phyloP scores from a whole-genome alignment of 2,888 invertebrate species.

The Leptopilina drosophilae region DNA sequence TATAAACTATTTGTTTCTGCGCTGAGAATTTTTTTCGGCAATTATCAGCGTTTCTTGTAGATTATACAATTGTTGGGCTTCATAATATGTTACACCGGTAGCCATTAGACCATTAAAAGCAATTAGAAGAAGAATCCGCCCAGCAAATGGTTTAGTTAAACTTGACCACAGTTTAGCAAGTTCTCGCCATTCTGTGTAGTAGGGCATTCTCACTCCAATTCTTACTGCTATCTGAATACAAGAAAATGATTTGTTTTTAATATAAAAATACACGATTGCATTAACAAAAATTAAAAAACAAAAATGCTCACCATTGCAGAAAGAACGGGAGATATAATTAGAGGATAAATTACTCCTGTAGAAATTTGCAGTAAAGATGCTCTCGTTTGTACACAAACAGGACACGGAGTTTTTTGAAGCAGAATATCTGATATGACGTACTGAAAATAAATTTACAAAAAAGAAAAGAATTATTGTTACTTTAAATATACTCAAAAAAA shows the following conservation, averaged over 20 bases:
- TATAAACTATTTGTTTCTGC: not conserved
- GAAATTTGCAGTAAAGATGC: conserved; percentile 80
- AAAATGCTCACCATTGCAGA: conserved; percentile 80
- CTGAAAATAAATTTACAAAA: conserved; percentile 72
- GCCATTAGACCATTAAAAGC: conserved; percentile 79
- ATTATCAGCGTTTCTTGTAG: conserved; percentile 29
- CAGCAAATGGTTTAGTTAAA: conserved; percentile 79
- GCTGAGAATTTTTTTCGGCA: not conserved
- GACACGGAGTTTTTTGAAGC: conserved; percentile 80
- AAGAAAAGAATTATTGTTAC: not conserved
- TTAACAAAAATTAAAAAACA: not conserved
- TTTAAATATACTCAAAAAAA: too few species aligned
- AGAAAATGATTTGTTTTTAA: conserved; percentile 61
- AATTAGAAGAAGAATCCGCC: conserved; percentile 77
- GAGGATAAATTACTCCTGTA: conserved; percentile 81
- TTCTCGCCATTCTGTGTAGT: conserved; percentile 80
- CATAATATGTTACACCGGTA: conserved; percentile 81
- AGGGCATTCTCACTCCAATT: conserved; percentile 82
- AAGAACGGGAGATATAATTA: conserved; percentile 80
- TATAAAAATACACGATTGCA: conserved; percentile 7
- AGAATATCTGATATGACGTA: conserved; percentile 80
- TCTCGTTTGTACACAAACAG: conserved; percentile 82
- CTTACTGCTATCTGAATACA: conserved; percentile 81
- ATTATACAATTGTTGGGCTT: conserved; percentile 74
- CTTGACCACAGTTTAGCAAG: conserved; percentile 79